A percentile compares a stretch with the other conserved stretches of the same genome.
These are phyloP conservation scores for Rhamnusium bicolor DNA, from an alignment of 2,888 invertebrate species.

Conservation along the genomic window DNA sequence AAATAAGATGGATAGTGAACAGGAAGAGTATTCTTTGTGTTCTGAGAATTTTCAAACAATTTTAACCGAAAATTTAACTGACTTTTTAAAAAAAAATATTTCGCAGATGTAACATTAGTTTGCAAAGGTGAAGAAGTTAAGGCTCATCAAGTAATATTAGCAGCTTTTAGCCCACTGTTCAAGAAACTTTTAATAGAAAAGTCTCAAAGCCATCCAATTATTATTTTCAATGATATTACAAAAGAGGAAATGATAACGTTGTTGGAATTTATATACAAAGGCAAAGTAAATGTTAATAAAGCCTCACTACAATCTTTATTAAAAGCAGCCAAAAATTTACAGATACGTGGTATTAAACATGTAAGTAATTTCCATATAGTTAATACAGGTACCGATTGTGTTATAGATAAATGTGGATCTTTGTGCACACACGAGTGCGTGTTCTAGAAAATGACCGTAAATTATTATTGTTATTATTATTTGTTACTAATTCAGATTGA, in stretches of 20 bases:
- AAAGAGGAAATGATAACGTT: neutral
- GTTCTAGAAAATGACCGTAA: too few species aligned
- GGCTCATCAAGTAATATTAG: constrained; percentile 2
- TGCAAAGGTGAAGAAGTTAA: neutral
- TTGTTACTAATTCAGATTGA: too few species aligned
- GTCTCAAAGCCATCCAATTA: neutral
- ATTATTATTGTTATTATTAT: too few species aligned
- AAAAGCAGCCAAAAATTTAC: neutral
- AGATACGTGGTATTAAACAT: neutral
- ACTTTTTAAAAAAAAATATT: neutral
- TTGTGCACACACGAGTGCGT: too few species aligned
- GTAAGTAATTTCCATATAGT: too few species aligned
- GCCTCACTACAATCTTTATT: neutral
- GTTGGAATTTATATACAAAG: constrained; percentile 11
- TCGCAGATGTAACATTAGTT: constrained; percentile 8
- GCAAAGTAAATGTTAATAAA: neutral
- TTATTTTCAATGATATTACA: constrained; percentile 5
- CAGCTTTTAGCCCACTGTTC: constrained; percentile 7
- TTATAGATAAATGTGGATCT: too few species aligned
- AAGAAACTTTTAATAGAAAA: neutral
- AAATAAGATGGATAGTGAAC: neutral
- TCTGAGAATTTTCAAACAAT: neutral
- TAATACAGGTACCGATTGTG: neutral
- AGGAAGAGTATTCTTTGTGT: neutral
- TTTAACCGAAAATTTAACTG: neutral